Conservation (phyloP, 2,113 vertebrate species). For the Plectropomus leopardus region DNA sequence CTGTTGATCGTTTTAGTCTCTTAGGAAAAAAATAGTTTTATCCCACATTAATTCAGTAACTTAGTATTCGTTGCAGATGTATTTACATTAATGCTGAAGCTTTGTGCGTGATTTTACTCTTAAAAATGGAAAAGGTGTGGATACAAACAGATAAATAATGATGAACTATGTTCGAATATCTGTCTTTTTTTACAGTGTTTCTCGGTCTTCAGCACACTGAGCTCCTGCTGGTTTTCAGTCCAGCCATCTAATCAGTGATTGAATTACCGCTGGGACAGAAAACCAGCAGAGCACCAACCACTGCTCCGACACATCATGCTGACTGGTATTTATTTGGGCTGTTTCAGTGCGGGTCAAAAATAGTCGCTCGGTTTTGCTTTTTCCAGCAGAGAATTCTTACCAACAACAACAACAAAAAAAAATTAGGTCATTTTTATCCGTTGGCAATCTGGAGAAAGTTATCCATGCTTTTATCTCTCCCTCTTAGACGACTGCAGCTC, state of each 20-base stretch:
- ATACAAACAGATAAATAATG: conserved; percentile 1
- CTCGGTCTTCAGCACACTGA: conserved; percentile 29
- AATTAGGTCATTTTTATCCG: conserved; percentile 67
- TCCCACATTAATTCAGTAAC: not conserved
- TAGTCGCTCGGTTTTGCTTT: conserved; percentile 20
- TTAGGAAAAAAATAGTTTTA: not conserved
- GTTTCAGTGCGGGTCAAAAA: conserved; percentile 39
- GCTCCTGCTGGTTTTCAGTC: conserved; percentile 54
- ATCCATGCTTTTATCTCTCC: conserved; percentile 54
- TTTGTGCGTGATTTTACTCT: not conserved
- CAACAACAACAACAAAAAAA: conserved; percentile 54
- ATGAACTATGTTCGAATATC: conserved; percentile 30
- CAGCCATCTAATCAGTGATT: conserved; percentile 41
- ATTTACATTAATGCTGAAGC: not conserved
- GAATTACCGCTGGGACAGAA: conserved; percentile 39
- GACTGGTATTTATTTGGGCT: conserved; percentile 29
- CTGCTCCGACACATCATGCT: conserved; percentile 9
- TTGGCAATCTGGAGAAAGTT: conserved; percentile 48
- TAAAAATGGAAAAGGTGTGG: not conserved
- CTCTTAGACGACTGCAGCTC: conserved; percentile 27
- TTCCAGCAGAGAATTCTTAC: conserved; percentile 23
- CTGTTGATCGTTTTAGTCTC: too few species aligned
- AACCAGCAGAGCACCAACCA: conserved; percentile 40
- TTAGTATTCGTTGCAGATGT: not conserved
- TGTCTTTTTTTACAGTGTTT: not conserved